Conservation (phyloP, 2,113 vertebrate genomes). For the Tringa solitaria region DNA sequence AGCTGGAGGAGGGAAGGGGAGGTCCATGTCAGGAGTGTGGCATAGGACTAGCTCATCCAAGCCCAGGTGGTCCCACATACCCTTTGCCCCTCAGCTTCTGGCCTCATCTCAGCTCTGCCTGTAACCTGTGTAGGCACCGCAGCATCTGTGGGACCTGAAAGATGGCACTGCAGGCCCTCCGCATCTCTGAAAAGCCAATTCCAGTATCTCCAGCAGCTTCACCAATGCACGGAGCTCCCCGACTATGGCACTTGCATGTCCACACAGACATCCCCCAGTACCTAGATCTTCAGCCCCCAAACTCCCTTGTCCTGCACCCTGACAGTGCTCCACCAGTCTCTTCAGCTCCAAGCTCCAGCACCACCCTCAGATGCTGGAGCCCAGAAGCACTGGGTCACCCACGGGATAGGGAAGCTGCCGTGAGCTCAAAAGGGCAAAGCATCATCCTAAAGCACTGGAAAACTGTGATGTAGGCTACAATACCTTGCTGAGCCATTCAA, state of each 20-base stretch:
- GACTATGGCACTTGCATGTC: not conserved
- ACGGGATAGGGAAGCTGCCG: not conserved
- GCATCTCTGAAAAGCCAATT: not conserved
- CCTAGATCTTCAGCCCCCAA: not conserved
- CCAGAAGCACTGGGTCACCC: not conserved
- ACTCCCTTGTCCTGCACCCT: not conserved
- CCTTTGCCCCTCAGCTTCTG: not conserved
- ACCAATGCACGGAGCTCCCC: not conserved
- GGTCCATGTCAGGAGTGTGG: not conserved
- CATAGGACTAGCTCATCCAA: not conserved
- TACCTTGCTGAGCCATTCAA: not conserved
- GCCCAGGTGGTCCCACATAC: not conserved
- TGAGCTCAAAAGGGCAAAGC: not conserved
- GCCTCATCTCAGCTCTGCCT: not conserved
- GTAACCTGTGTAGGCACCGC: not conserved
- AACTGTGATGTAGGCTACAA: not conserved
- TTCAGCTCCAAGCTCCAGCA: not conserved
- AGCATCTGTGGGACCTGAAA: not conserved
- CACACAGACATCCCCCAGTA: not conserved
- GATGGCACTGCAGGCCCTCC: not conserved
- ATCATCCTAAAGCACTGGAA: not conserved
- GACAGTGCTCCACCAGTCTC: not conserved
- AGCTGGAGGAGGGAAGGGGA: not conserved
- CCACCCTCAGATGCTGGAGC: not conserved
- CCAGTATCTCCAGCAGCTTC: not conserved